Conservation (phyloP, 2,888 invertebrate species). For the Therioaphis trifolii region DNA sequence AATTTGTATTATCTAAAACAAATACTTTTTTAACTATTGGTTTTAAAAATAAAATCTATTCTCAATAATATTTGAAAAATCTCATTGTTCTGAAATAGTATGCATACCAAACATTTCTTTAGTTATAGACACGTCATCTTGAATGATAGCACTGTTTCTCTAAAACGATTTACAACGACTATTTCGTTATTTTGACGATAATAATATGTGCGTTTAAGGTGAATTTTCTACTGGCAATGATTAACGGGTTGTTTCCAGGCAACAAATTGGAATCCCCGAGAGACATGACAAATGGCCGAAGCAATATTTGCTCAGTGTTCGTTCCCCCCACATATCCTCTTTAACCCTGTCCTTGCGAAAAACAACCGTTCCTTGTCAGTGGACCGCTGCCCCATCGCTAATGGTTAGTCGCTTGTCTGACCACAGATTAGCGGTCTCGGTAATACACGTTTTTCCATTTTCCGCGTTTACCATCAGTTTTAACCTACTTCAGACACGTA, state of each 20-base stretch:
- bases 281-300: slow-evolving; percentile 56
- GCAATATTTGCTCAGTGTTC: slow-evolving; percentile 55
- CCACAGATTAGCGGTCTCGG: slow-evolving; percentile 32
- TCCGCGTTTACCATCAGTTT: neutral
- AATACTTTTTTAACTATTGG: no score
- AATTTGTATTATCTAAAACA: no score
- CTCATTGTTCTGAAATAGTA: no score
- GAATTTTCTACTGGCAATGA: slow-evolving; percentile 49
- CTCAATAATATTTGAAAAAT: no score
- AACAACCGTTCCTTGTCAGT: slow-evolving; percentile 48
- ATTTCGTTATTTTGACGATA: slow-evolving; percentile 1
- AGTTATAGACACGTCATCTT: neutral
- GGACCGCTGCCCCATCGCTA: slow-evolving; percentile 16
- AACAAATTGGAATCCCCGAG: slow-evolving; percentile 54
- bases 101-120: slow-evolving; percentile 1
- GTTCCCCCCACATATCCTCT: slow-evolving; percentile 22
- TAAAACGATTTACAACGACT: slow-evolving; percentile 31
- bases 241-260: slow-evolving; percentile 52
- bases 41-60: no score
- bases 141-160: slow-evolving; percentile 9
- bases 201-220: slow-evolving; percentile 47
- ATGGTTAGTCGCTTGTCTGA: slow-evolving; percentile 29
- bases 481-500: neutral
- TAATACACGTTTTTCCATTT: slow-evolving; percentile 35
- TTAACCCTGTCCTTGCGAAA: slow-evolving; percentile 17